Evolutionary conservation across 2,888 invertebrate species (phyloP).

Genomic region (Phragmatobia fuliginosa): DNA sequence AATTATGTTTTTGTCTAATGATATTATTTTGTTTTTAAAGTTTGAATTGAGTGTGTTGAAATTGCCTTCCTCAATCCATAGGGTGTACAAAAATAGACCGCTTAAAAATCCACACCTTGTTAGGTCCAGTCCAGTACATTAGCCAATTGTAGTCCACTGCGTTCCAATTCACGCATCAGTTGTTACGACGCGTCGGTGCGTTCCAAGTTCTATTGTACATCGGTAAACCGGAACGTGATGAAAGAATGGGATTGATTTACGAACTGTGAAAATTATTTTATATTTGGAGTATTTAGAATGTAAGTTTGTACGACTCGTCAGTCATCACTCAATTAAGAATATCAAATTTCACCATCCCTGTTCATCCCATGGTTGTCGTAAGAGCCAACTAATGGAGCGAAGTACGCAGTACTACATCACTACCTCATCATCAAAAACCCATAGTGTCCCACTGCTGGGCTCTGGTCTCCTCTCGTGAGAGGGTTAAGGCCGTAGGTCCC

Average conservation of each 20-base stretch:
- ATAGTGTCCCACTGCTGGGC: too few species aligned
- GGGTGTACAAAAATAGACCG: constrained; percentile 25
- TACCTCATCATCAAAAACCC: too few species aligned
- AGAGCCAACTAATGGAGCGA: too few species aligned
- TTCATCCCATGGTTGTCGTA: too few species aligned
- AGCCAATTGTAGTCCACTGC: constrained; percentile 39
- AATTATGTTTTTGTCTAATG: neutral
- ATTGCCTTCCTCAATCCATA: neutral
- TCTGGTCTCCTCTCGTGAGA: too few species aligned
- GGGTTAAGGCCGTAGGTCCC: too few species aligned
- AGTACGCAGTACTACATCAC: too few species aligned
- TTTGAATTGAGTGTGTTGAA: neutral
- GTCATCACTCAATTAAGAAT: too few species aligned
- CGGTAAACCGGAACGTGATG: constrained; percentile 46
- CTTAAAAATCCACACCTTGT: constrained; percentile 30
- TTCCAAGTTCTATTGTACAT: constrained; percentile 41
- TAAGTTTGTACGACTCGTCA: neutral
- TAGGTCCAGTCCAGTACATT: constrained; percentile 50
- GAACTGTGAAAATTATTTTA: constrained; percentile 35
- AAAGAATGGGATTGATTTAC: constrained; percentile 41
- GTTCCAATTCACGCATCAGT: constrained; percentile 47
- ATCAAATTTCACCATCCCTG: too few species aligned
- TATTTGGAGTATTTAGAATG: constrained; percentile 11
- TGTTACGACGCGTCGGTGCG: constrained; percentile 42
- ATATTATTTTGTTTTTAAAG: neutral